Conservation (phyloP, 2,797 vertebrate species). For the Myotis vivesi region DNA sequence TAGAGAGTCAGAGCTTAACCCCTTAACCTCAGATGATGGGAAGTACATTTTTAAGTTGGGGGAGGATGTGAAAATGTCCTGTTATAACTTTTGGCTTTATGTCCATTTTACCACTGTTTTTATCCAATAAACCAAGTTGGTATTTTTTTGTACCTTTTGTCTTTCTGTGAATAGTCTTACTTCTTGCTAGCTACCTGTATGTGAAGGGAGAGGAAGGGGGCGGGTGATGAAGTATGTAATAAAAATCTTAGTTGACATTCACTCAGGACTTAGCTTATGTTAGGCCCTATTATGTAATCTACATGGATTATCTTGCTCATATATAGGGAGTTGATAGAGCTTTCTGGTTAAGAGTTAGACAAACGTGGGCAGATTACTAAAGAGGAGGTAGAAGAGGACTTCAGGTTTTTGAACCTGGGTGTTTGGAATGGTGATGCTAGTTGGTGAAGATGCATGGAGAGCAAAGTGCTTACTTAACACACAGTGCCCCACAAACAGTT, state of each 20-base stretch:
- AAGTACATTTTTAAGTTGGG: neutral
- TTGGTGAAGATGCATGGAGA: neutral
- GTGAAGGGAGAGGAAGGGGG: neutral
- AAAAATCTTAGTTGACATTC: slow-evolving; percentile 42
- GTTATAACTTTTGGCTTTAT: slow-evolving; percentile 72
- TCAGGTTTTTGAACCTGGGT: neutral
- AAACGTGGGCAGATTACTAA: neutral
- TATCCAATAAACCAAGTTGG: slow-evolving; percentile 84
- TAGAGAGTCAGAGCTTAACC: neutral
- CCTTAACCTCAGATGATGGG: slow-evolving; percentile 37
- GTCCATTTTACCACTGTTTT: slow-evolving; percentile 81
- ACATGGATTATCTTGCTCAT: neutral
- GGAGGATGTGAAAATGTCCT: slow-evolving; percentile 53
- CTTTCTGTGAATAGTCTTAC: slow-evolving; percentile 54
- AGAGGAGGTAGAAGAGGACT: slow-evolving; percentile 31
- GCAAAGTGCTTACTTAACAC: neutral
- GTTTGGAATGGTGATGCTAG: slow-evolving; percentile 12
- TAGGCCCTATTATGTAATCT: slow-evolving; percentile 18
- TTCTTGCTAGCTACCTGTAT: slow-evolving; percentile 40
- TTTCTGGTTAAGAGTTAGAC: slow-evolving; percentile 17
- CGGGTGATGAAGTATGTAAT: neutral
- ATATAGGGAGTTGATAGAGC: neutral
- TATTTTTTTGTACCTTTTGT: slow-evolving; percentile 85
- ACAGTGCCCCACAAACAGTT: neutral
- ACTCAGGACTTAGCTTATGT: neutral